Base-by-base conservation (phyloP, 2,113 vertebrate species). In the Daubentonia madagascariensis region DNA sequence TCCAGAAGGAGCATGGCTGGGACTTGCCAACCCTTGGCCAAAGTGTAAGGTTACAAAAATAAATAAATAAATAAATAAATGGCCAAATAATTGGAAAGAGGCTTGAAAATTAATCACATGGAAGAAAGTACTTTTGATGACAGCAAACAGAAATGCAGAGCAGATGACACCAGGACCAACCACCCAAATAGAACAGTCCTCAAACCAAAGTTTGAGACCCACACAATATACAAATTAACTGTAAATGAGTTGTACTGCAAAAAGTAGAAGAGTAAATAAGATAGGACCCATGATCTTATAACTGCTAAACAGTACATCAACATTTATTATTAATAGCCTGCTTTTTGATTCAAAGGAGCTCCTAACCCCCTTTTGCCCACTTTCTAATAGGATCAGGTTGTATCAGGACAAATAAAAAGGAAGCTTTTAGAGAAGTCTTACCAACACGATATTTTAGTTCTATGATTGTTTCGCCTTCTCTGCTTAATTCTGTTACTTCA, bases 401-500 rank as follows among this genome's bases (percentile, higher is more conserved):
- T 43, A 92, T 17, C 35, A 96, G 8, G 25, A 86, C 4, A 89
- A 92, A 94, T 23, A 75, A 93, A 92, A 73, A 59, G 65, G 63
- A 75, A 97, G 67, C 4, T 90, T 68, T 0, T 8, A 89, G 2
- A 97, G 48, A 78, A 6, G 76, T 98, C 98, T 98, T 97, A 99
- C 99, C 98, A 37, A 87, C 5, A 54, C 1, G 48, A 1, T 81
- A 80, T 87, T 0, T 98, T 35, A 99, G 96, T 88, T 99, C 98
- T 76, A 99, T 0, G 54, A 0, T 79, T 5, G 57, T 91, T 94
- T 97, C 89, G 18, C 98, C 98, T 98, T 98, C 98, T 93, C 98
- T 98, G 93, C 54, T 98, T 23, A 92, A 94, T 97, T 98, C 98
- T 79, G 96, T 98, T 45, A 99, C 98, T 98, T 98, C 97, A 43